These are phyloP conservation scores for Luperina nickerlii DNA, from an alignment of 2,888 invertebrate genomes.

Conservation along the genomic window DNA sequence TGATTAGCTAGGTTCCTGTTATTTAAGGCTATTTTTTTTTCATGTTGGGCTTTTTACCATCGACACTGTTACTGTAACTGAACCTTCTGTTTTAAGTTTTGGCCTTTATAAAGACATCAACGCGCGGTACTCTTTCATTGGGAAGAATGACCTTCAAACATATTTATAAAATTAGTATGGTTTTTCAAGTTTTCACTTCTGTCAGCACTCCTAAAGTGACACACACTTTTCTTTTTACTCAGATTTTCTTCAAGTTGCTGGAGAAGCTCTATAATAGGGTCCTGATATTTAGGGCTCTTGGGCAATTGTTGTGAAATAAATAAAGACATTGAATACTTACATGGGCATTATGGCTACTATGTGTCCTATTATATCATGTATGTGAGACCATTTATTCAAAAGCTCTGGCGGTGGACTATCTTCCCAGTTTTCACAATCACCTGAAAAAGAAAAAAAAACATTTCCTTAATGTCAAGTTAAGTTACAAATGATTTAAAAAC, in stretches of 20 bases:
- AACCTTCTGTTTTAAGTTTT: no score
- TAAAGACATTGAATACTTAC: slow-evolving; percentile 76
- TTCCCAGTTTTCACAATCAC: slow-evolving; percentile 90
- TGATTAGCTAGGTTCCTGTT: background rate
- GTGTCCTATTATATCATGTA: slow-evolving; percentile 90
- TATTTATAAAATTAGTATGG: no score
- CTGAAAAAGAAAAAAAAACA: slow-evolving; percentile 68
- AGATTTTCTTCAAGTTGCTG: background rate
- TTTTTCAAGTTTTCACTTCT: no score
- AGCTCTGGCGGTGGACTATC: slow-evolving; percentile 90
- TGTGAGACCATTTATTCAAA: slow-evolving; percentile 90
- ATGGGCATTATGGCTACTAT: slow-evolving; percentile 88
- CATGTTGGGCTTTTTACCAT: no score
- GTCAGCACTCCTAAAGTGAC: no score
- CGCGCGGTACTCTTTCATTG: no score
- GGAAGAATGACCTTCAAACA: no score
- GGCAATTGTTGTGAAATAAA: slow-evolving; percentile 11
- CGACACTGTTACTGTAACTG: no score
- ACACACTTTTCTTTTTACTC: no score
- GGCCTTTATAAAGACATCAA: no score
- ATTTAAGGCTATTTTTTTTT: background rate
- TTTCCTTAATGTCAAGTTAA: background rate
- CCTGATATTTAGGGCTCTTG: background rate
- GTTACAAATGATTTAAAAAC: slow-evolving; percentile 37
- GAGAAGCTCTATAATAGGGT: background rate